Evolutionary conservation across 2,888 invertebrate genomes (phyloP).

Genomic region (Slavum lentiscoides): DNA sequence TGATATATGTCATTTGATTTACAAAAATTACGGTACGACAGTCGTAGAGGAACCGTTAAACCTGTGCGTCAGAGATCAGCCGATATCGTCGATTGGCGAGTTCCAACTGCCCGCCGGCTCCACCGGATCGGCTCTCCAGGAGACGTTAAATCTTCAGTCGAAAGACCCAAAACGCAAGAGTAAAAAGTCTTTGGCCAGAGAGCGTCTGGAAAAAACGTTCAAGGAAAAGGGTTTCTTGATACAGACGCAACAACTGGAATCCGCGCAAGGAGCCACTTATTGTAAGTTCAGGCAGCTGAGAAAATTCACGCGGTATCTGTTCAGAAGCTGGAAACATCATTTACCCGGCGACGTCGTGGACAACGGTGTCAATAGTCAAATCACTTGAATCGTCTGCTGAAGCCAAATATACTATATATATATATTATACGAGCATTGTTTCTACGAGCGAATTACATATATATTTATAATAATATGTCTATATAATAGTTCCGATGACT

Average conservation of each 20-base stretch:
- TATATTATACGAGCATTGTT: constrained; percentile 7
- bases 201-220: constrained; percentile 88
- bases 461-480: neutral
- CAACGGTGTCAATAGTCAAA: constrained; percentile 32
- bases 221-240: constrained; percentile 91
- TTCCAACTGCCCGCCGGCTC: constrained; percentile 12
- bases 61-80: constrained; percentile 69
- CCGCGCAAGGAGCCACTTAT: constrained; percentile 90
- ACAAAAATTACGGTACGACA: constrained; percentile 88
- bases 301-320: constrained; percentile 88
- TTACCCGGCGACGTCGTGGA: constrained; percentile 72
- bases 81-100: constrained; percentile 13
- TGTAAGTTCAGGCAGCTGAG: constrained; percentile 88
- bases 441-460: constrained; percentile 8
- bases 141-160: neutral
- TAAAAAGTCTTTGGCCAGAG: constrained; percentile 79
- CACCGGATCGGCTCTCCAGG: constrained; percentile 23
- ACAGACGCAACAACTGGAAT: constrained; percentile 89
- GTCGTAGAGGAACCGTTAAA: constrained; percentile 78
- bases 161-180: constrained; percentile 66
- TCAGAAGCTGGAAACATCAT: constrained; percentile 92
- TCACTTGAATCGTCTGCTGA: constrained; percentile 17
- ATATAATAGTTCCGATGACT: too few relatives aligned
- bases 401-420: neutral
- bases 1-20: constrained; percentile 87